Evolutionary conservation across 2,113 vertebrate species (phyloP).

Genomic region (Heterocephalus glaber): DNA sequence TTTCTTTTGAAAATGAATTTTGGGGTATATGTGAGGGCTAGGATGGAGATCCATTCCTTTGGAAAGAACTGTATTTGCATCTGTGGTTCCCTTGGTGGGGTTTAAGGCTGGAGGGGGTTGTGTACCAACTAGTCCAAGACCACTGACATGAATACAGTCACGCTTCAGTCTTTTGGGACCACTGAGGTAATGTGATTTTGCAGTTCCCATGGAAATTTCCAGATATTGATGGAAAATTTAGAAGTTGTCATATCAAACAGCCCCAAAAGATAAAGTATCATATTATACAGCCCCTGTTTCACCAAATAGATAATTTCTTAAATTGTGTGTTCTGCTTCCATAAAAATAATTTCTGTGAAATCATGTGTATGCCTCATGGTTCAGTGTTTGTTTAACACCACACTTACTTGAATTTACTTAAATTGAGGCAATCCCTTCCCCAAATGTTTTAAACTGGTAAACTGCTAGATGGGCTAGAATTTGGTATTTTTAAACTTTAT

Average conservation of each 20-base stretch:
- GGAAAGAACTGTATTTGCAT: not conserved
- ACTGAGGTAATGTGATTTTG: not conserved
- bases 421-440: not conserved
- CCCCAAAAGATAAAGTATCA: not conserved
- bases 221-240: not conserved
- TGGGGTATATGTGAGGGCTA: not conserved
- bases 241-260: not conserved
- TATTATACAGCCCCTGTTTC: not conserved
- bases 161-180: not conserved
- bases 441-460: constrained; percentile 5
- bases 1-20: constrained; percentile 51
- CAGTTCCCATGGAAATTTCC: not conserved
- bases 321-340: not conserved
- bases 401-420: constrained; percentile 30
- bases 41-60: not conserved
- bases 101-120: not conserved
- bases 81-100: not conserved
- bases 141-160: not conserved
- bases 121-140: not conserved
- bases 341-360: constrained; percentile 21
- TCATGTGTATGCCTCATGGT: not conserved
- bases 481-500: not conserved
- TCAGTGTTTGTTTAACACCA: not conserved
- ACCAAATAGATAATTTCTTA: not conserved
- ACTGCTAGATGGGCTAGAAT: not conserved